phyloP scores from a whole-genome alignment of 2,113 vertebrate species.

The Silurus meridionalis region DNA sequence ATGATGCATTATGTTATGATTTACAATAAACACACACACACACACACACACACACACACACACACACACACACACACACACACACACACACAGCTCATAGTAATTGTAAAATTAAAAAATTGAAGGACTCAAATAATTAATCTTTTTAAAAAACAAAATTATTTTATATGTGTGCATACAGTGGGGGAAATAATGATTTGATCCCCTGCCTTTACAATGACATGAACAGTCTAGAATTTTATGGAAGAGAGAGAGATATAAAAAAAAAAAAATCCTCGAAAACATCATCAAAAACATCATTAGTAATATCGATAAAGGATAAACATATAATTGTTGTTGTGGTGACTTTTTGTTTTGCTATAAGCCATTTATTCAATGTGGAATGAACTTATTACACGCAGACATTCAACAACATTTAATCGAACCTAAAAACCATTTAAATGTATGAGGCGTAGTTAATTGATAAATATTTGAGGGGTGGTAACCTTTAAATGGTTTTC shows the following conservation, averaged over 20 bases:
- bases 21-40: not conserved
- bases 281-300: no score
- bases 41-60: conserved; percentile 24
- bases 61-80: not conserved
- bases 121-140: not conserved
- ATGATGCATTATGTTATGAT: not conserved
- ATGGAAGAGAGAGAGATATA: no score
- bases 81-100: not conserved
- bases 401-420: no score
- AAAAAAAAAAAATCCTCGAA: no score
- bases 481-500: not conserved
- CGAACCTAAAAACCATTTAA: not conserved
- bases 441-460: not conserved
- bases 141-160: not conserved
- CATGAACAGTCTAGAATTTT: no score
- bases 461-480: not conserved
- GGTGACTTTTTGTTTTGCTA: not conserved
- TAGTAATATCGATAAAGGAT: not conserved
- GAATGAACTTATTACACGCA: not conserved
- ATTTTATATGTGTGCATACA: no score
- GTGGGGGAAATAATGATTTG: no score
- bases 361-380: not conserved
- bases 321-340: not conserved
- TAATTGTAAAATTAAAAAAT: not conserved
- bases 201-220: no score